Percentiles rank a stretch among this genome's conserved stretches.
phyloP scores from a whole-genome alignment of 2,797 vertebrate genomes.

The Lophura swinhoii region DNA sequence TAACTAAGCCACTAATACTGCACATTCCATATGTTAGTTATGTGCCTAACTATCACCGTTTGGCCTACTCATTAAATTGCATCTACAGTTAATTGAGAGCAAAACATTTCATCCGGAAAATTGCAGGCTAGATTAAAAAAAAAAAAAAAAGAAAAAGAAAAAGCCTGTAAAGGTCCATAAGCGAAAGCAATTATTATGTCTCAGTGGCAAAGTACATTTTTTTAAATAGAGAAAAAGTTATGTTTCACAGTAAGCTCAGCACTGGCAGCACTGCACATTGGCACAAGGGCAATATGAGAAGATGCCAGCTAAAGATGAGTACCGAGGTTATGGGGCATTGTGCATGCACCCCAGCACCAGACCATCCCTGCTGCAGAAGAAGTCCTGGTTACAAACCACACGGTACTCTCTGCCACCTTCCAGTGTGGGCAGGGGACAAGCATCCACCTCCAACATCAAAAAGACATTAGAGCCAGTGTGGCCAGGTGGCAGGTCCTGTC shows the following conservation, averaged over 20 bases:
- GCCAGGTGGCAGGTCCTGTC: background rate
- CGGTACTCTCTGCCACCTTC: background rate
- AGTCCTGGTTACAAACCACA: background rate
- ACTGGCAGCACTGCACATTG: background rate
- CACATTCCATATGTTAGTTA: background rate
- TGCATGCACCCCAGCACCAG: background rate
- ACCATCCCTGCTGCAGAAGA: fast-evolving
- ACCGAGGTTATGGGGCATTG: fast-evolving
- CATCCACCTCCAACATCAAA: background rate
- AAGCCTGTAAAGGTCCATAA: background rate
- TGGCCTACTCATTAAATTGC: background rate
- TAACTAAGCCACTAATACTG: background rate
- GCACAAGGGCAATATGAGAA: fast-evolving
- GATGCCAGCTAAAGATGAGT: background rate
- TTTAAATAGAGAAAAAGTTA: background rate
- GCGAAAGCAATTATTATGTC: background rate
- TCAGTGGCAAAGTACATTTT: background rate
- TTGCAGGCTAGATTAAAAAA: background rate
- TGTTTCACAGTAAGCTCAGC: background rate
- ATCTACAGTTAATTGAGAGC: background rate
- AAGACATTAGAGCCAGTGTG: background rate
- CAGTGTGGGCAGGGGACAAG: background rate
- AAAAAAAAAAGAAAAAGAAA: background rate
- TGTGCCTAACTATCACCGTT: background rate
- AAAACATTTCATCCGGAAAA: background rate